Conservation (phyloP, 2,888 invertebrate species). For the Oscheius sp. region DNA sequence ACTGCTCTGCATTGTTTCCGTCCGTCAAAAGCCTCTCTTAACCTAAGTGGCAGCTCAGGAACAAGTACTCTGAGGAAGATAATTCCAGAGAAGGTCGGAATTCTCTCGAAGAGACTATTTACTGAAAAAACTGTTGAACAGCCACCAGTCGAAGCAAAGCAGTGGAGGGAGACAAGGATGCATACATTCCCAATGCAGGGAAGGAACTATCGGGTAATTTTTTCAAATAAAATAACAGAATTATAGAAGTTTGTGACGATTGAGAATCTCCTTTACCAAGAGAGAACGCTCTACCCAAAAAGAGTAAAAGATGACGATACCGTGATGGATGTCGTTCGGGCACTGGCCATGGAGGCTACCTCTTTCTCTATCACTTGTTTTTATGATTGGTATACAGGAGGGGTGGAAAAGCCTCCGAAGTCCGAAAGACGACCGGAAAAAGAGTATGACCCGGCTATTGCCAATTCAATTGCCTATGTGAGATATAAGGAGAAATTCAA, state of each 20-base stretch:
- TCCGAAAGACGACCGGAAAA: not conserved
- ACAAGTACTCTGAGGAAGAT: constrained; percentile 27
- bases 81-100: not conserved
- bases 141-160: constrained; percentile 33
- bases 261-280: constrained; percentile 41
- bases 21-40: constrained; percentile 4
- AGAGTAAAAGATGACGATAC: constrained; percentile 40
- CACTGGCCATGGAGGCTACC: constrained; percentile 34
- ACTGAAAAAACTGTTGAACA: constrained; percentile 5
- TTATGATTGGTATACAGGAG: constrained; percentile 45
- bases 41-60: constrained; percentile 22
- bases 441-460: constrained; percentile 24
- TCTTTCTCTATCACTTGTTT: constrained; percentile 42
- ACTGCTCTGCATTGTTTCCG: constrained; percentile 21
- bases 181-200: constrained; percentile 40
- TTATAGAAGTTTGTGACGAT: constrained; percentile 47
- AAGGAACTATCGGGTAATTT: constrained; percentile 34
- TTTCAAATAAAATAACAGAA: not conserved
- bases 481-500: not conserved
- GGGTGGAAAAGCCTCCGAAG: constrained; percentile 22
- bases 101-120: not conserved
- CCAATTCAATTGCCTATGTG: constrained; percentile 20
- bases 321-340: constrained; percentile 40
- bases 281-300: constrained; percentile 33
- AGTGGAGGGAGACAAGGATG: constrained; percentile 43